Percentiles rank a stretch among this genome's conserved stretches.
These are phyloP conservation scores for Danaus plexippus DNA, from an alignment of 1,140 invertebrate genomes.

Conservation along the genomic window DNA sequence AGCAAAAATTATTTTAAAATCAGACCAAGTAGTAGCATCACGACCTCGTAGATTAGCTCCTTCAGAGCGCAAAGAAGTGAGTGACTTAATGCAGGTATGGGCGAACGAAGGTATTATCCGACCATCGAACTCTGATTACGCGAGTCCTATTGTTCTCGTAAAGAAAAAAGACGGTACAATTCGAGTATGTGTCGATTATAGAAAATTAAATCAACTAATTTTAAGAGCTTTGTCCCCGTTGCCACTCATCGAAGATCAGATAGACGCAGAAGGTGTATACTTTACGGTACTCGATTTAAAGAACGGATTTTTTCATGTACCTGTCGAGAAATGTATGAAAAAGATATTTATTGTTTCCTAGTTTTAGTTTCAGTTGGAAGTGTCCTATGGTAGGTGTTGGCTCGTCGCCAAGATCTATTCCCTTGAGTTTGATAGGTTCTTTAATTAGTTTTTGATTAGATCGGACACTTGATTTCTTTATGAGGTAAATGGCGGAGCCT, in stretches of 20 bases:
- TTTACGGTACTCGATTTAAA: conserved; percentile 22
- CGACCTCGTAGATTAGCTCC: too few relatives aligned
- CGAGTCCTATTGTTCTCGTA: conserved; percentile 60
- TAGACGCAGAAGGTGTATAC: conserved; percentile 13
- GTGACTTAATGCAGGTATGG: too few relatives aligned
- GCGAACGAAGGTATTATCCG: conserved; percentile 33
- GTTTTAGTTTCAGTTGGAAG: conserved; percentile 9
- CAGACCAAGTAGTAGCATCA: too few relatives aligned
- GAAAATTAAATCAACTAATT: conserved; percentile 26
- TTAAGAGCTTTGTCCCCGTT: conserved; percentile 25
- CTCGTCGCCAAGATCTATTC: conserved; percentile 13
- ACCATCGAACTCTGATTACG: conserved; percentile 46
- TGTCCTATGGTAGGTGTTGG: conserved; percentile 8
- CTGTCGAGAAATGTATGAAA: conserved; percentile 12
- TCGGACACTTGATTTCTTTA: conserved; percentile 8
- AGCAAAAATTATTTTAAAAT: too few relatives aligned
- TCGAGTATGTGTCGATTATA: conserved; percentile 71
- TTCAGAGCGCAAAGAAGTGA: too few relatives aligned
- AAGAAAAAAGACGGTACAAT: conserved; percentile 62
- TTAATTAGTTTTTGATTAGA: conserved; percentile 7
- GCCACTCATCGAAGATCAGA: conserved; percentile 18
- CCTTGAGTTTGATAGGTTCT: conserved; percentile 15
- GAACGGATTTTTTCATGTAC: conserved; percentile 22
- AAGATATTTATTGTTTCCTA: not conserved
- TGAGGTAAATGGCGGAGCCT: conserved; percentile 10